A percentile compares a stretch with the other conserved stretches of the same genome.
Conservation (phyloP, 2,797 vertebrate genomes). For the Argya squamiceps region DNA sequence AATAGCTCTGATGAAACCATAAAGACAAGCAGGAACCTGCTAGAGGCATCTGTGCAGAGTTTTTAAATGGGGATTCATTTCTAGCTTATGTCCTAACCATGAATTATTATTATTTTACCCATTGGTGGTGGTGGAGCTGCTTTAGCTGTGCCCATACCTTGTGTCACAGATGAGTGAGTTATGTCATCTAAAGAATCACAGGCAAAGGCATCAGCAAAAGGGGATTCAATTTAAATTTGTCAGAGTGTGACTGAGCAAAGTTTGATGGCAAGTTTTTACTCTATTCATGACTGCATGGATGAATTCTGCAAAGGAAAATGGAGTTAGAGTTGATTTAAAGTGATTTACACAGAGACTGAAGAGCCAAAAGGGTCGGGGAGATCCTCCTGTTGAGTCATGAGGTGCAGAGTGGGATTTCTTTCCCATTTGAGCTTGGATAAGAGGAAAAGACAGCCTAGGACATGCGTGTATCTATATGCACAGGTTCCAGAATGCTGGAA, state of each 20-base stretch:
- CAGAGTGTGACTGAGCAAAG: not conserved
- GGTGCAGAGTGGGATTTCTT: not conserved
- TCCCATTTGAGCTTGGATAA: not conserved
- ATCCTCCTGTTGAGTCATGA: not conserved
- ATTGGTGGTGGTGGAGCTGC: not conserved
- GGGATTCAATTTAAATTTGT: not conserved
- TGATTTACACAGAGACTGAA: not conserved
- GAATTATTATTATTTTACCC: not conserved
- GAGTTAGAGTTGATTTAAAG: not conserved
- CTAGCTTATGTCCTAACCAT: not conserved
- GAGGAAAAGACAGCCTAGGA: not conserved
- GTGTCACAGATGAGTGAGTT: not conserved
- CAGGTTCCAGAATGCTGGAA: not conserved
- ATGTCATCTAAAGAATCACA: not conserved
- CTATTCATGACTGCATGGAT: not conserved
- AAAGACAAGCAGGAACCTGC: not conserved
- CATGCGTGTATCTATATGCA: not conserved
- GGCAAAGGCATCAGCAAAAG: not conserved
- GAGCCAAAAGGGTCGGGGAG: not conserved
- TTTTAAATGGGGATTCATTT: not conserved
- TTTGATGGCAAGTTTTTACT: not conserved
- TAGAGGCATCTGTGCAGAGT: not conserved
- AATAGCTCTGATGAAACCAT: not conserved
- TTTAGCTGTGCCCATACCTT: fast-evolving
- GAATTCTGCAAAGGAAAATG: not conserved